A percentile compares a stretch with the other conserved stretches of the same genome.
Conservation (phyloP, 2,113 vertebrate species). For the Anolis sagrei region DNA sequence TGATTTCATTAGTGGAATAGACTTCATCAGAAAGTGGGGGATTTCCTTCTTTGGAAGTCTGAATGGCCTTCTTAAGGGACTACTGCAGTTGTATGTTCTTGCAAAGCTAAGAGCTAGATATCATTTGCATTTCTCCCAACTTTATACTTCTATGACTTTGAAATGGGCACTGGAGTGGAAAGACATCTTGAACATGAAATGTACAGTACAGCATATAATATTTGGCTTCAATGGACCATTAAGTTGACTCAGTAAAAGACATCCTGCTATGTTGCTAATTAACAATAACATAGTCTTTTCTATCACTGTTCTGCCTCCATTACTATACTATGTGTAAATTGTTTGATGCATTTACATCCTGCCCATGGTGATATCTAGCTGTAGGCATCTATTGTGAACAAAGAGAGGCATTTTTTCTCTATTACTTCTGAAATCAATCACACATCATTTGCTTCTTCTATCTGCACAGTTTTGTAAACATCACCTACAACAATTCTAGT, state of each 20-base stretch:
- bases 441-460: background rate
- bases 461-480: background rate
- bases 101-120: too few relatives aligned
- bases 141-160: too few relatives aligned
- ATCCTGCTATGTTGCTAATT: background rate
- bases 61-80: too few relatives aligned
- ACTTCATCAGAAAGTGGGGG: too few relatives aligned
- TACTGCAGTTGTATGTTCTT: too few relatives aligned
- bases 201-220: too few relatives aligned
- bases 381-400: background rate
- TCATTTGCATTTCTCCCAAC: too few relatives aligned
- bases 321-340: background rate
- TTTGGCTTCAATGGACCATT: background rate
- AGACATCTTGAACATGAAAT: too few relatives aligned
- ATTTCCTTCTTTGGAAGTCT: too few relatives aligned
- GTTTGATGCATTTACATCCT: background rate
- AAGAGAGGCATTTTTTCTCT: background rate
- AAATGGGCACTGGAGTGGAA: too few relatives aligned
- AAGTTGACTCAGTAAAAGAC: background rate
- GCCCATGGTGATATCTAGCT: background rate
- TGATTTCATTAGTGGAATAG: too few relatives aligned
- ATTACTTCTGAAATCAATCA: background rate
- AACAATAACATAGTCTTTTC: background rate
- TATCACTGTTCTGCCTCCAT: background rate
- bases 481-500: background rate